Percentiles rank a stretch among this genome's conserved stretches.
These are phyloP conservation scores for Leistus spinibarbis DNA, from an alignment of 2,888 invertebrate species.

Conservation along the genomic window DNA sequence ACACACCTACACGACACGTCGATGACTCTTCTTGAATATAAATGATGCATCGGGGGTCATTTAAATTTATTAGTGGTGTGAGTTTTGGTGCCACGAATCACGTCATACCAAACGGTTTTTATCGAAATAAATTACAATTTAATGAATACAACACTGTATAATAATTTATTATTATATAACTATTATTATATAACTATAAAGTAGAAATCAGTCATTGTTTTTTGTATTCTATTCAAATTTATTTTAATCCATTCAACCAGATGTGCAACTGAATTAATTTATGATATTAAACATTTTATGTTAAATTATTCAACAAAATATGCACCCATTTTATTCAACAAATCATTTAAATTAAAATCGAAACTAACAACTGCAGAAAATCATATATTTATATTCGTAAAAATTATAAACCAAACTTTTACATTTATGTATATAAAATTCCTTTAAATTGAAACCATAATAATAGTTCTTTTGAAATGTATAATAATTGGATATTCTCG, in stretches of 20 bases:
- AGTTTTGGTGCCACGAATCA: neutral
- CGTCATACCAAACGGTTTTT: neutral
- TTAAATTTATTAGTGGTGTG: constrained; percentile 3
- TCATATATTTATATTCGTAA: too few relatives aligned
- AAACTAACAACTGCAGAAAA: too few relatives aligned
- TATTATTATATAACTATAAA: too few relatives aligned
- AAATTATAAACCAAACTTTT: too few relatives aligned
- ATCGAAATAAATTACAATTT: constrained; percentile 6
- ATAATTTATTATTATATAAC: neutral
- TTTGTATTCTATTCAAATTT: neutral
- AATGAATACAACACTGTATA: neutral
- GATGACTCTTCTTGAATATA: neutral
- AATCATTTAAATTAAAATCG: too few relatives aligned
- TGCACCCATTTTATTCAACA: too few relatives aligned
- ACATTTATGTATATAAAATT: too few relatives aligned
- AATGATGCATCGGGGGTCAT: neutral
- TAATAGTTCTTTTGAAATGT: too few relatives aligned
- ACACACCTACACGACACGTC: constrained; percentile 1
- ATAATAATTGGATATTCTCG: too few relatives aligned
- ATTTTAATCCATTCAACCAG: neutral
- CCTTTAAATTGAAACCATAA: too few relatives aligned
- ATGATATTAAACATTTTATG: neutral
- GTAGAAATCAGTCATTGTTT: neutral
- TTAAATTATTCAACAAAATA: neutral
- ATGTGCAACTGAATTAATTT: neutral